Evolutionary conservation across 2,797 vertebrate genomes (phyloP).

Genomic region (Gastrophryne carolinensis): DNA sequence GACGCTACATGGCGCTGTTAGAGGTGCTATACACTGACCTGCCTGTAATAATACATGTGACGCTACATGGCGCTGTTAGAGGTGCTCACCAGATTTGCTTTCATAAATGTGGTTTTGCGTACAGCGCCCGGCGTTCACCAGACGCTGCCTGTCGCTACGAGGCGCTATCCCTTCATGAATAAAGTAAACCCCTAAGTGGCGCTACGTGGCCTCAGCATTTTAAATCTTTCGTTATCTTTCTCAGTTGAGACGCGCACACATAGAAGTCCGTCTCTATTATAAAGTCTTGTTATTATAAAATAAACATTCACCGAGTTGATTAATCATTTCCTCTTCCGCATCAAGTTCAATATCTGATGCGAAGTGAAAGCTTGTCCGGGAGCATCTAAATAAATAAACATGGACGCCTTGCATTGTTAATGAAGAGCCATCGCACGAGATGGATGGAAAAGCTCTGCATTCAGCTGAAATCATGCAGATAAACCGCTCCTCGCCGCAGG

Average conservation of each 20-base stretch:
- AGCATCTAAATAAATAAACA: not conserved
- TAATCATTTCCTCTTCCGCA: not conserved
- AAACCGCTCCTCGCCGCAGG: not conserved
- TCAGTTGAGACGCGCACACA: too few species aligned
- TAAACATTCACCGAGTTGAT: not conserved
- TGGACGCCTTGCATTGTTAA: not conserved
- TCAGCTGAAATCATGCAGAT: constrained; percentile 35
- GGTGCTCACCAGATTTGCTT: too few species aligned
- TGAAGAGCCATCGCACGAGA: not conserved
- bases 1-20: too few species aligned
- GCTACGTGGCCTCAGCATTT: constrained; percentile 13
- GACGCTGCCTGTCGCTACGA: too few species aligned
- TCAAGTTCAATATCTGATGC: not conserved
- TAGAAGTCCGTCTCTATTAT: not conserved
- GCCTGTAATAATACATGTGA: too few species aligned
- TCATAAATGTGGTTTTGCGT: too few species aligned
- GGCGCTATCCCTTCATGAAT: too few species aligned
- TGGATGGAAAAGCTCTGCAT: constrained; percentile 14
- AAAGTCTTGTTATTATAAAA: too few species aligned
- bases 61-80: too few species aligned
- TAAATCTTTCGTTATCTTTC: too few species aligned
- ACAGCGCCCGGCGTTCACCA: too few species aligned
- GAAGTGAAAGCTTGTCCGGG: not conserved
- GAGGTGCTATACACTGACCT: too few species aligned
- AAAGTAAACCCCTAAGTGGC: constrained; percentile 1